Evolutionary conservation across 2,797 vertebrate species (phyloP), one percentile per base, ranked within the genome.

Genomic region (Petrocephalus schoutedeni): DNA sequence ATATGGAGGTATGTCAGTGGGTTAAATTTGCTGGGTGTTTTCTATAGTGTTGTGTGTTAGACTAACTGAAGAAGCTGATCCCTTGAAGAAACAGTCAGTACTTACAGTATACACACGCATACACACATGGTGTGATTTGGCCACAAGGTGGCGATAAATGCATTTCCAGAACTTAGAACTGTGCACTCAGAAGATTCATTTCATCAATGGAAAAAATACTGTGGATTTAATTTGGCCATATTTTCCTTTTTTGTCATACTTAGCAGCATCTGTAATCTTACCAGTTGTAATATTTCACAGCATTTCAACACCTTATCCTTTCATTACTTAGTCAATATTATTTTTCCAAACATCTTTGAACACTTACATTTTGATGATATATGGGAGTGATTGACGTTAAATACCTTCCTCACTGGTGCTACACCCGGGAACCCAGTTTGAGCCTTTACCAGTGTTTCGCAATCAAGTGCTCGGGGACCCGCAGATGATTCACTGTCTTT

Each of bases 121-220:
- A 32, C 10, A n/a, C 16, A 10, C 2, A 28, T 45, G 23, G 23
- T 14, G 10, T 28, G 49, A 28, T 28, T 54, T 84, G 71, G 49
- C 82, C 82, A 84, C 82, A 84, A 84, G 82, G 82, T 84, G 82
- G 82, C 82, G 82, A 84, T 84, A 84, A 84, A 84, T 84, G 82
- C 23, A 28, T 45, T n/a, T 32, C 14, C 71, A 14, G 32, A 4
- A 45, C 36, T 45, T 45, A 19, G 16, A 74, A 8, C 36, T 36
- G 3, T 45, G 16, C 14, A 0, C 36, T 45, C 12, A 67, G 64
- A 32, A 67, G 64, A 32, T 67, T 67, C 9, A 67, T 67, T 67
- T 67, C 64, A 67, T 67, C 64, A 67, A 67, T 67, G 71, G 71
- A 77, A 77, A 77, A 77, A 77, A 77, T 77, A 45, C 71, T 77